A percentile compares a stretch with the other conserved stretches of the same genome.
Evolutionary conservation across 2,797 vertebrate species (phyloP).

Genomic region (Sebastes elongatus): DNA sequence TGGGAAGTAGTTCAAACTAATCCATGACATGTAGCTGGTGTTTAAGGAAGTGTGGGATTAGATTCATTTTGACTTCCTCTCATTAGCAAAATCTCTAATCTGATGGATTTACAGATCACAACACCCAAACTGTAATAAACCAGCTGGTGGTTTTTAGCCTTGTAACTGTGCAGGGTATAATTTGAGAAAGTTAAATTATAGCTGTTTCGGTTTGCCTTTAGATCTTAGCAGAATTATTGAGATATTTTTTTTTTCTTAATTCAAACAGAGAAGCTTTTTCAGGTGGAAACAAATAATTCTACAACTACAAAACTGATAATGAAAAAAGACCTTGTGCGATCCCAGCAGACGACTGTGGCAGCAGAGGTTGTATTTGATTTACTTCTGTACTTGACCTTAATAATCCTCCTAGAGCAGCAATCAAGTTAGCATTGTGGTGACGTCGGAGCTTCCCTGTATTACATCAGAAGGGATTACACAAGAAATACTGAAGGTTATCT

Average conservation of each 20-base stretch:
- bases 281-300: background rate
- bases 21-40: constrained; percentile 1
- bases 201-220: background rate
- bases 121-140: constrained; percentile 1
- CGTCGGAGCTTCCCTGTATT: constrained; percentile 56
- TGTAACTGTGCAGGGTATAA: background rate
- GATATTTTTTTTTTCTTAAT: background rate
- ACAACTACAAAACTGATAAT: background rate
- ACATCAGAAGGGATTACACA: constrained; percentile 71
- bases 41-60: constrained; percentile 19
- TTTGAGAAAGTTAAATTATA: background rate
- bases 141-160: background rate
- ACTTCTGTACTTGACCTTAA: constrained; percentile 51
- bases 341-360: background rate
- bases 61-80: constrained; percentile 30
- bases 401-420: constrained; percentile 74
- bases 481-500: constrained; percentile 54
- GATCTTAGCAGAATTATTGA: background rate
- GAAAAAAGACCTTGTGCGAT: background rate
- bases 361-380: constrained; percentile 41
- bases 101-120: constrained; percentile 19
- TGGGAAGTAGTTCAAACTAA: constrained; percentile 24
- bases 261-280: background rate
- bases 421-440: constrained; percentile 66
- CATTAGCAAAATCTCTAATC: constrained; percentile 24